Percentiles rank a stretch among this genome's conserved stretches.
Conservation (phyloP, 2,888 invertebrate species). For the Drosophila algonquin region DNA sequence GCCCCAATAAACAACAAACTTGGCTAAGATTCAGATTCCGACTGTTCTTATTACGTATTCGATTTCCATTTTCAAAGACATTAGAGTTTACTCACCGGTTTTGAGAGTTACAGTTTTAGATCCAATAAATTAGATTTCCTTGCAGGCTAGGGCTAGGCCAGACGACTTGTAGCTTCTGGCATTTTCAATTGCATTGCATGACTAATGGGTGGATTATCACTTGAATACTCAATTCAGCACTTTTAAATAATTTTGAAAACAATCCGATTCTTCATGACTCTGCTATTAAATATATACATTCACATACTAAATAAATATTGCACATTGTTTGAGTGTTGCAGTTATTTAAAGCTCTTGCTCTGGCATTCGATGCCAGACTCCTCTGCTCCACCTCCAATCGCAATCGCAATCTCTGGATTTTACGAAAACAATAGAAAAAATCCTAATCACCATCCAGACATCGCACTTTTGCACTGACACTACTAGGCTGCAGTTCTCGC, state of each 20-base stretch:
- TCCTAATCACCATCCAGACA: conserved; percentile 66
- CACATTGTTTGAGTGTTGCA: conserved; percentile 56
- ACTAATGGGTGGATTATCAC: conserved; percentile 17
- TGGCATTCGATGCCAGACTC: conserved; percentile 1
- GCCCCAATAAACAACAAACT: no score
- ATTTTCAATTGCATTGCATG: conserved; percentile 45
- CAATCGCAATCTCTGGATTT: conserved; percentile 42
- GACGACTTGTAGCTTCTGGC: conserved; percentile 37
- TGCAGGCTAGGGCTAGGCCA: conserved; percentile 30
- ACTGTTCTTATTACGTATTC: no score
- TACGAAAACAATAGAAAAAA: conserved; percentile 64
- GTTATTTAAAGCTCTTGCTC: conserved; percentile 60
- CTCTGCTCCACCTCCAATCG: conserved; percentile 17
- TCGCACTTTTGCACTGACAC: conserved; percentile 69
- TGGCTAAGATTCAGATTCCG: no score
- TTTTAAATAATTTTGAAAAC: conserved; percentile 60
- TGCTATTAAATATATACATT: background rate
- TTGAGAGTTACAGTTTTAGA: conserved; percentile 18
- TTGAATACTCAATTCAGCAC: conserved; percentile 37
- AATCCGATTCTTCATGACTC: conserved; percentile 24
- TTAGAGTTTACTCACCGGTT: conserved; percentile 24
- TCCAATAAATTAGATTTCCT: conserved; percentile 40
- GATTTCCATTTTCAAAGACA: background rate
- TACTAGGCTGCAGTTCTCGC: background rate
- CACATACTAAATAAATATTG: conserved; percentile 43